Evolutionary conservation across 2,113 vertebrate genomes (phyloP).

Genomic region (Dicerorhinus sumatrensis): DNA sequence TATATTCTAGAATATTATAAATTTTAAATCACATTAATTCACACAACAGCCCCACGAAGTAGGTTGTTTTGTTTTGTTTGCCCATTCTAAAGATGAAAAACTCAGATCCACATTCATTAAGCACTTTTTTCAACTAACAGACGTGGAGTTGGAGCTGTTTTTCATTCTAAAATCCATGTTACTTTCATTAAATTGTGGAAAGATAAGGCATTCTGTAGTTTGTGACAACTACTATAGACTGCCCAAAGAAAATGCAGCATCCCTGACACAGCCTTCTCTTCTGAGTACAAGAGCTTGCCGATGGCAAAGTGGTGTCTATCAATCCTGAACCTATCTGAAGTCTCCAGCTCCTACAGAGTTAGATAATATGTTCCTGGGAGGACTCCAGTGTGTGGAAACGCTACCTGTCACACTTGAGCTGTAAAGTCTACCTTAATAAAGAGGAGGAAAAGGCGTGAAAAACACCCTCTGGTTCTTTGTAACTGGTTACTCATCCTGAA

Average conservation of each 20-base stretch:
- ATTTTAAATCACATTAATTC: background rate
- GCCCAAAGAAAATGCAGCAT: background rate
- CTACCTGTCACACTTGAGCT: background rate
- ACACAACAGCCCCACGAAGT: background rate
- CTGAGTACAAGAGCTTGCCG: constrained; percentile 14
- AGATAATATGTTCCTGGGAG: background rate
- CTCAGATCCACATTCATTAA: background rate
- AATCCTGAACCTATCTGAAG: constrained; percentile 2
- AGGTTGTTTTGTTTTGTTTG: background rate
- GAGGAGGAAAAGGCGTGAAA: constrained; percentile 18
- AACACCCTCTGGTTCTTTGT: background rate
- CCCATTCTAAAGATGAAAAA: background rate
- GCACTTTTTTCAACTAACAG: background rate
- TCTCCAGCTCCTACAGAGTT: background rate
- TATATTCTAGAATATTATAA: background rate
- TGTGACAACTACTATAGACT: background rate
- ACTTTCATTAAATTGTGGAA: background rate
- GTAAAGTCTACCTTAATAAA: constrained; percentile 21
- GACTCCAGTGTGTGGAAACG: background rate
- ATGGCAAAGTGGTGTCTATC: background rate
- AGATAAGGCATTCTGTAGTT: background rate
- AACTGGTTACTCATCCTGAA: background rate
- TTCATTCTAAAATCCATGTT: background rate
- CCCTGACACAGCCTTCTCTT: background rate
- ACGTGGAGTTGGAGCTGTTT: background rate